Evolutionary conservation across 2,888 invertebrate genomes (phyloP).

Genomic region (Mesochorus sp.): DNA sequence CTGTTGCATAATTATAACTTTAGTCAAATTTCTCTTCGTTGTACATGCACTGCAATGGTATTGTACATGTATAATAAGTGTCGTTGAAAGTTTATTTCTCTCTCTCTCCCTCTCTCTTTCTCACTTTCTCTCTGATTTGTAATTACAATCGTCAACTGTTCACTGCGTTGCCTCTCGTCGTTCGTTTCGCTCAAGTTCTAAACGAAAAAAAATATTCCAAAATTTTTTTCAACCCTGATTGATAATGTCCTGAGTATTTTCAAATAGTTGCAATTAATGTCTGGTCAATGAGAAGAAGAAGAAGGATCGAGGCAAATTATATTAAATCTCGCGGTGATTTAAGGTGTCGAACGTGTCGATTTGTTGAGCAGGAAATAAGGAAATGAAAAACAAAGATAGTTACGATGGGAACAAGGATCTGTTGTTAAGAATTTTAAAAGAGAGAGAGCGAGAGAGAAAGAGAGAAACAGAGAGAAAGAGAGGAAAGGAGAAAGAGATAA

Average conservation of each 20-base stretch:
- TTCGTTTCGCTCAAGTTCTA: not conserved
- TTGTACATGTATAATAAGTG: not conserved
- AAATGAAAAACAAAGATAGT: constrained; percentile 4
- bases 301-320: constrained; percentile 12
- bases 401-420: constrained; percentile 4
- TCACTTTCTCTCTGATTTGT: constrained; percentile 48
- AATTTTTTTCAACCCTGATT: not conserved
- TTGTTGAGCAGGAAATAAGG: constrained; percentile 21
- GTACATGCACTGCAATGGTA: constrained; percentile 40
- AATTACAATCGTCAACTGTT: constrained; percentile 48
- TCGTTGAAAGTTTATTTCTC: constrained; percentile 24
- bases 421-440: constrained; percentile 3
- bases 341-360: constrained; percentile 30
- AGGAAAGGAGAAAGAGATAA: constrained; percentile 9
- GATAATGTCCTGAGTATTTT: not conserved
- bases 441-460: constrained; percentile 12
- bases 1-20: constrained; percentile 62
- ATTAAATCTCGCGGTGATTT: constrained; percentile 20
- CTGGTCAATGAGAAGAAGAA: not conserved
- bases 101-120: no score
- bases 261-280: constrained; percentile 47
- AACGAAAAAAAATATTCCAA: constrained; percentile 30
- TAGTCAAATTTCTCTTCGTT: constrained; percentile 53
- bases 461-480: not conserved
- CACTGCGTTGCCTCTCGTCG: not conserved